phyloP scores from a whole-genome alignment of 1,140 invertebrate genomes.

The Bombus cullumanus region DNA sequence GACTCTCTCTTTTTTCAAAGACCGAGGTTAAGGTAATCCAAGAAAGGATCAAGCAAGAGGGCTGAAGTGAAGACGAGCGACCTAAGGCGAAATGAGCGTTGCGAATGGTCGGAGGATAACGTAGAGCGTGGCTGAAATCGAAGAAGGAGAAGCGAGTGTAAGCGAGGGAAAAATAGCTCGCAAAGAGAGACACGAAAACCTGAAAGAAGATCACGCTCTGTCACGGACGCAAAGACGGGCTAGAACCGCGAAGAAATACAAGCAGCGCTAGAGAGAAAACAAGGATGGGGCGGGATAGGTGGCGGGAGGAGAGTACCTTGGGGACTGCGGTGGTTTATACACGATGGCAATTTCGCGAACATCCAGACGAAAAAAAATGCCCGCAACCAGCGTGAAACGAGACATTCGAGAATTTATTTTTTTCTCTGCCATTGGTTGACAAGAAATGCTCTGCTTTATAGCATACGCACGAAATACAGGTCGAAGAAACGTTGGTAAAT shows the following conservation, averaged over 20 bases:
- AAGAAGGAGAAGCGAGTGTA: background rate
- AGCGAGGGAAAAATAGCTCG: background rate
- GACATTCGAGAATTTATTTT: constrained; percentile 49
- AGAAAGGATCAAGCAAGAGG: background rate
- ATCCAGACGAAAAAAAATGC: constrained; percentile 34
- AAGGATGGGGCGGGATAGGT: background rate
- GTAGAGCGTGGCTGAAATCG: background rate
- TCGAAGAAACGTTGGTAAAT: too few relatives aligned
- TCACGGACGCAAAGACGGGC: background rate
- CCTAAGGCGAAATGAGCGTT: background rate
- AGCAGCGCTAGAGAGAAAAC: background rate
- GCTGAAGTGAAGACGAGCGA: background rate
- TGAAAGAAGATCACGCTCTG: background rate
- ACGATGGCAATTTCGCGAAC: constrained; percentile 53
- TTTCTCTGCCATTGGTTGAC: constrained; percentile 23
- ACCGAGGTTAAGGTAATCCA: background rate
- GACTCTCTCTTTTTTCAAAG: background rate
- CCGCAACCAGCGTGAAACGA: constrained; percentile 40
- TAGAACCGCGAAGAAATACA: background rate
- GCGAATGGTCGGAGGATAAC: background rate
- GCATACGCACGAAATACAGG: background rate
- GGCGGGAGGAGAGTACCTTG: constrained; percentile 23
- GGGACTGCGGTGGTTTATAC: constrained; percentile 41
- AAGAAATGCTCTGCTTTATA: constrained; percentile 25
- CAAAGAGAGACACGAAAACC: background rate